Evolutionary conservation across 2,113 vertebrate genomes (phyloP), one percentile per base, ranked within the genome.

Genomic region (Sylvia atricapilla): DNA sequence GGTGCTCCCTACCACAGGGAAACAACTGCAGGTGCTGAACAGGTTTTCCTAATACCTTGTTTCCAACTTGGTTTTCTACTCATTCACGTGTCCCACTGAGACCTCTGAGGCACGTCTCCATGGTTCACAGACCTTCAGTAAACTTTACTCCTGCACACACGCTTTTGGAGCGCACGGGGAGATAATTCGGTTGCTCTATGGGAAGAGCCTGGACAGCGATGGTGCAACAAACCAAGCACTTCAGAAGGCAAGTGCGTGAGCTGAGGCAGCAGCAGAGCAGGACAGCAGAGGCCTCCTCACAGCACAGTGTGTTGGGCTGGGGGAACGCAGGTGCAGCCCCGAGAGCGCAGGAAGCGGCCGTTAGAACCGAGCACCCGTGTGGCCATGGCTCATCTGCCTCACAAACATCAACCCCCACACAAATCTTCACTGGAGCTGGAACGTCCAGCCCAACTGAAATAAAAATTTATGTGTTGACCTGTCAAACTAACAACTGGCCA

Each of bases 261-360:
- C 37, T 11, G 62, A 23, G 66, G n/a, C 66, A 64, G 50, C 15
- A 89, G 84, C 43, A 46, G 1, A 23, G 80, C n/a, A 75, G 41
- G 76, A 30, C 23, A 67, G 59, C 30, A 59, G 47, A 2, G 39
- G 21, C 41, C 15, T 58, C 59, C 62, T 33, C 63, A 39, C 7
- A 41, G 0, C 5, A 58, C 60, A 39, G 62, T 2, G 24, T 15
- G 56, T 0, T 22, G 82, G 87, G 75, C 62, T 62, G 37, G 20
- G 14, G 69, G 78, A 27, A 58, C 59, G 6, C 95, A 96, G 93
- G 85, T 96, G 96, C 90, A 91, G 75, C 53, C 25, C 9, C 52
- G 8, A 33, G 77, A 59, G 67, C 0, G 0, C 90, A 96, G 93
- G 95, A 94, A 94, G 73, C 15, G 64, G 28, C 83, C 11, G 90